phyloP scores from a whole-genome alignment of 1,140 invertebrate species.

The Drosophila erecta region DNA sequence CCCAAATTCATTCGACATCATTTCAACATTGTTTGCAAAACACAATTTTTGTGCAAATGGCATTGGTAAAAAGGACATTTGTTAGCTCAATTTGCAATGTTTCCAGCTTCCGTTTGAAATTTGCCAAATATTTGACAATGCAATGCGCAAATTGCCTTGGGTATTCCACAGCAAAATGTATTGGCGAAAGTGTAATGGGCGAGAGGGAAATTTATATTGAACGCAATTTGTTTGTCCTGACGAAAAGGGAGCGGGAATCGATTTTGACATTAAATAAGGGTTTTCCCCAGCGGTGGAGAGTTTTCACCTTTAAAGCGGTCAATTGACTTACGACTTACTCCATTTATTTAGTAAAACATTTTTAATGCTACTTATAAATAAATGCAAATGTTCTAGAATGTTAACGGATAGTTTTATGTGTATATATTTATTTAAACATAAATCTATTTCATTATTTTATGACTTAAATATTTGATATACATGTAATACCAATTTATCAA shows the following conservation, averaged over 20 bases:
- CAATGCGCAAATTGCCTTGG: constrained; percentile 50
- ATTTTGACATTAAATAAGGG: constrained; percentile 18
- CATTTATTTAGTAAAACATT: no score
- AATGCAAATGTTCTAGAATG: no score
- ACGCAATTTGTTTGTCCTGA: constrained; percentile 40
- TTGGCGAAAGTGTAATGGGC: constrained; percentile 26
- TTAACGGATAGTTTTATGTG: no score
- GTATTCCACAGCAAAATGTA: constrained; percentile 22
- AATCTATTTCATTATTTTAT: no score
- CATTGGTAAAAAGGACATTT: constrained; percentile 37
- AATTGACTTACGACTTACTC: no score
- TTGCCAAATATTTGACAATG: constrained; percentile 65
- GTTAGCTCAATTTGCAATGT: constrained; percentile 45
- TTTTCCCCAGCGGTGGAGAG: not conserved
- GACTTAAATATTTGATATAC: no score
- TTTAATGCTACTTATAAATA: no score
- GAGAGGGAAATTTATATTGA: constrained; percentile 35
- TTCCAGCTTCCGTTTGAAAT: constrained; percentile 25
- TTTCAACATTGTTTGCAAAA: constrained; percentile 2
- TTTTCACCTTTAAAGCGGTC: constrained; percentile 1
- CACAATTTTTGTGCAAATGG: constrained; percentile 15
- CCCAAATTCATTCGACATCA: not conserved
- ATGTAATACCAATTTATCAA: no score
- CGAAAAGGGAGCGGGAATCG: constrained; percentile 18
- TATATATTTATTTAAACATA: no score